These are phyloP conservation scores for Paguma larvata DNA, from an alignment of 2,797 vertebrate genomes.

Conservation along the genomic window DNA sequence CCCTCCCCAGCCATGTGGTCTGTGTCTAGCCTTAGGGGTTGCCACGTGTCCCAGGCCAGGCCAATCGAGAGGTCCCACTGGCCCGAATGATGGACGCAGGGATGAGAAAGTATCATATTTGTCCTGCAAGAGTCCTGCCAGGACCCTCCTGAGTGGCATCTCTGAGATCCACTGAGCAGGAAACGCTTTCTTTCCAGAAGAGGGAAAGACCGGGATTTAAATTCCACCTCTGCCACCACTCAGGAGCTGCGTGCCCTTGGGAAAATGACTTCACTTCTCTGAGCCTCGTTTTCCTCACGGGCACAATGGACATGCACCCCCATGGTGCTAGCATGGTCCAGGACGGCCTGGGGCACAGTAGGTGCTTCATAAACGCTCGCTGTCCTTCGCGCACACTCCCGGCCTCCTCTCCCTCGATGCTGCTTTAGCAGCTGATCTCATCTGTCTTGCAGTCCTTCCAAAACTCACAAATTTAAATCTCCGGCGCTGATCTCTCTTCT, in stretches of 20 bases:
- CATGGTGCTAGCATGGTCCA: background rate
- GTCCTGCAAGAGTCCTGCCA: background rate
- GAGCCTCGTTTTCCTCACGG: background rate
- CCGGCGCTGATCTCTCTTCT: background rate
- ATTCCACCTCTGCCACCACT: background rate
- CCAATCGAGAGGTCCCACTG: background rate
- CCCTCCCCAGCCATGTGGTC: background rate
- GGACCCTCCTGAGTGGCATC: background rate
- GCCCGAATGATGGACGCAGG: background rate
- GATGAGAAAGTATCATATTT: background rate
- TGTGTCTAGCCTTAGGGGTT: background rate
- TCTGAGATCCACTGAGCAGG: background rate
- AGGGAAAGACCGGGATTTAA: background rate
- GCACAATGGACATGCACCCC: background rate
- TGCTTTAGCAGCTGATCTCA: conserved; percentile 11
- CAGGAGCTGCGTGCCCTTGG: background rate
- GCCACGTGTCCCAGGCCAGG: too few relatives aligned
- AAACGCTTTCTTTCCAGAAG: background rate
- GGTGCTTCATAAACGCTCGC: background rate
- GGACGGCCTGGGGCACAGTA: background rate
- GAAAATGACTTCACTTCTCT: background rate
- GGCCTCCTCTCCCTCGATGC: background rate
- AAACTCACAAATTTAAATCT: conserved; percentile 3
- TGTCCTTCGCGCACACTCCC: background rate
- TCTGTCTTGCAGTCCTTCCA: background rate